Evolutionary conservation across 2,888 invertebrate genomes (phyloP), one percentile per base, ranked within the genome.

Genomic region (Zootermopsis nevadensis): DNA sequence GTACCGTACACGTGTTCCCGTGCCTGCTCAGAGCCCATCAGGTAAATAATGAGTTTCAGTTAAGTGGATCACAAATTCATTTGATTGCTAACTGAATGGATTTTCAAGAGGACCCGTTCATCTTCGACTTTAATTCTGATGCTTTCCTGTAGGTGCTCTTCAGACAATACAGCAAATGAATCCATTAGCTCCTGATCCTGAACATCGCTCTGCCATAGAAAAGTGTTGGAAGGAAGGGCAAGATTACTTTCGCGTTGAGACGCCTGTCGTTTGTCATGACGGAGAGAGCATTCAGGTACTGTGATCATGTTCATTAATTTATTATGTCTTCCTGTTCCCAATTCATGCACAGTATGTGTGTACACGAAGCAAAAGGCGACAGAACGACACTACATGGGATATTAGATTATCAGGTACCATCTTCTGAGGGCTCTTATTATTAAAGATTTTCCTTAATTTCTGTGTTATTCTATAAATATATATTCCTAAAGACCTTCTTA

Each of bases 271-370:
- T 82, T 98, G 97, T 88, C 95, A 96, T 86, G 97, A 97, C 88
- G 98, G 97, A 72, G 98, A 98, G 91, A 97, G 97, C 89, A 96
- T 98, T 89, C 98, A 97, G 93, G 96, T 95, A 87, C 27, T 27
- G 8, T 66, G 69, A 69, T 30, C n/a, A 69, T 6, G 27, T 69
- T 7, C 38, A 1, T n/a, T 74, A 6, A 38, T 74, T 33, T 38
- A 6, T 69, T 69, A 60, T 60, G 27, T 55, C 6, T 19, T 55
- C 6, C 6, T 19, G 22, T 22, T n/a, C 22, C 22, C 38, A 42
- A 12, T 12, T 42, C 15, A 42, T 42, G 15, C 6, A 4, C 10
- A 8, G 15, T 4, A 8, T 15, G 15, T 15, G 15, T 8, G 19
- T 48, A 19, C 15, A 48, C 3, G 19, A 48, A 19, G 48, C 48